A percentile compares a stretch with the other conserved stretches of the same genome.
These are phyloP conservation scores for Bellardia bayeri DNA, from an alignment of 2,888 invertebrate genomes.

Conservation along the genomic window DNA sequence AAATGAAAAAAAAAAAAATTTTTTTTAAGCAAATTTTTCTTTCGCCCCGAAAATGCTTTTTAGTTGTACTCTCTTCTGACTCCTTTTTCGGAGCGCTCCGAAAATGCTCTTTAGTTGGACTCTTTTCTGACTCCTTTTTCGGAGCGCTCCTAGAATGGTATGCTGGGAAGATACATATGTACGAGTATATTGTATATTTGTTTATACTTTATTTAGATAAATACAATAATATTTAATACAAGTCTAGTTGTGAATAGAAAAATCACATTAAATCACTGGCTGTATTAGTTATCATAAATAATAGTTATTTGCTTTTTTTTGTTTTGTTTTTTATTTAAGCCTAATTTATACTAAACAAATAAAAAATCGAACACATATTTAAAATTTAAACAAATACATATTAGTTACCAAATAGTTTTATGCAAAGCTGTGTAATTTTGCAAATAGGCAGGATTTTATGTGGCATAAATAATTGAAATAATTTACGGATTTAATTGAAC, in stretches of 20 bases:
- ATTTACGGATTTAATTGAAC: slow-evolving; percentile 6
- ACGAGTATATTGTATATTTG: no score
- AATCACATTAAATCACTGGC: slow-evolving; percentile 16
- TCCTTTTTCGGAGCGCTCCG: no score
- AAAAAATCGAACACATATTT: not conserved
- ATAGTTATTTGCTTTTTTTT: not conserved
- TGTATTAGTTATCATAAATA: slow-evolving; percentile 3
- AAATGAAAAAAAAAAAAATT: no score
- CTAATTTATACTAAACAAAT: slow-evolving; percentile 41
- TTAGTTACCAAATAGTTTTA: not conserved
- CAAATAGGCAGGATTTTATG: not conserved
- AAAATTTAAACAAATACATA: slow-evolving; percentile 7
- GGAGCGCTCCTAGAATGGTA: no score
- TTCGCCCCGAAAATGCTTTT: no score
- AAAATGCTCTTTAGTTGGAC: no score
- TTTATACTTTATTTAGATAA: slow-evolving; percentile 6
- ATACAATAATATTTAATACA: slow-evolving; percentile 5
- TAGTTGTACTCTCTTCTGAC: no score
- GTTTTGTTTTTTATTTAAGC: not conserved
- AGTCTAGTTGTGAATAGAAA: not conserved
- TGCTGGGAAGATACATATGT: no score
- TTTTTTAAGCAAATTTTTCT: no score
- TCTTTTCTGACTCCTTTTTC: no score
- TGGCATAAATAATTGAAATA: slow-evolving; percentile 16
- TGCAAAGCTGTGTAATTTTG: not conserved